phyloP scores from a whole-genome alignment of 2,888 invertebrate species.

The Parelbella ahira region DNA sequence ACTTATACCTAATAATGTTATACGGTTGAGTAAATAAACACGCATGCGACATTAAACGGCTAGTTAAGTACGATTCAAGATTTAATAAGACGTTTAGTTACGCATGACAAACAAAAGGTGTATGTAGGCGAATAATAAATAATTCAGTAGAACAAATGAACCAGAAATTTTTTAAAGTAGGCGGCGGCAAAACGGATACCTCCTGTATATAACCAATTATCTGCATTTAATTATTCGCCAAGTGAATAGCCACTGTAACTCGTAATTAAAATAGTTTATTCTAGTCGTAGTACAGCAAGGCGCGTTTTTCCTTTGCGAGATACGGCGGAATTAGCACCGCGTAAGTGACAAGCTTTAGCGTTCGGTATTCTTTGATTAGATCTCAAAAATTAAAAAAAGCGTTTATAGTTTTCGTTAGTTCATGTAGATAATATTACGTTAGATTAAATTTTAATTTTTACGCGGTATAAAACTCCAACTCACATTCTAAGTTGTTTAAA shows the following conservation, averaged over 20 bases:
- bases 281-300: conserved; percentile 50
- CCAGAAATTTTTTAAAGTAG: conserved; percentile 37
- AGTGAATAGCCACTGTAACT: conserved; percentile 50
- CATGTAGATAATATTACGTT: too few relatives aligned
- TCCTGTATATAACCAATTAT: conserved; percentile 50
- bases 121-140: conserved; percentile 36
- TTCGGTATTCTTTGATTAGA: too few relatives aligned
- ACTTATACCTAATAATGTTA: too few relatives aligned
- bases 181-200: conserved; percentile 31
- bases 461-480: too few relatives aligned
- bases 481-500: too few relatives aligned
- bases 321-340: conserved; percentile 39
- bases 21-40: too few relatives aligned
- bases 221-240: conserved; percentile 47
- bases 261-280: conserved; percentile 66
- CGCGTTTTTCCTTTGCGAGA: conserved; percentile 54
- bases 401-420: too few relatives aligned
- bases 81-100: conserved; percentile 20
- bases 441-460: too few relatives aligned
- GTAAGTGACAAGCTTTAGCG: conserved; percentile 25
- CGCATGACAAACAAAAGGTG: conserved; percentile 31
- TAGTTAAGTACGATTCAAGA: neutral
- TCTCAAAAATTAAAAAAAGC: too few relatives aligned
- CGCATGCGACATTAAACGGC: too few relatives aligned
- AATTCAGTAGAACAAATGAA: conserved; percentile 43